Conservation (phyloP, 2,113 vertebrate species). For the Eptesicus fuscus region DNA sequence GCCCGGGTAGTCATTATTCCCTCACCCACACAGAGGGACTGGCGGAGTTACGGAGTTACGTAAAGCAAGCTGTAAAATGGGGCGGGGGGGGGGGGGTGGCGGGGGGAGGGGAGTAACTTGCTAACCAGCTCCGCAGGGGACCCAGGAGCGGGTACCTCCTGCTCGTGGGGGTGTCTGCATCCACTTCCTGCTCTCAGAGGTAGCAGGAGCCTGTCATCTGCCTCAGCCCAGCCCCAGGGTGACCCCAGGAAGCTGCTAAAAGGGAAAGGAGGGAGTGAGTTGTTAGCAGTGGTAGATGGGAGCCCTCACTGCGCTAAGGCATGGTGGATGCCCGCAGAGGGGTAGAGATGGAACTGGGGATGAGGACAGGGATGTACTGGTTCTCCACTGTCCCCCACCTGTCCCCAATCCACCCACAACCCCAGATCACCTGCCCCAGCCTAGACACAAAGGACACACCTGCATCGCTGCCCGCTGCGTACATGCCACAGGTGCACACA, state of each 20-base stretch:
- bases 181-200: background rate
- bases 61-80: constrained; percentile 15
- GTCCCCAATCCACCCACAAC: background rate
- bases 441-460: fast-evolving
- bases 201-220: background rate
- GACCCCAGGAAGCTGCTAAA: background rate
- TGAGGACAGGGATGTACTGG: background rate
- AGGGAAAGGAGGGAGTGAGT: background rate
- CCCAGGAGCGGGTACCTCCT: background rate
- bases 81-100: background rate
- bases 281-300: background rate
- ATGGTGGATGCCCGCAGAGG: background rate
- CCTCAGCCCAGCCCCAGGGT: background rate
- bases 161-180: background rate
- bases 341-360: background rate
- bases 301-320: background rate
- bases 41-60: background rate
- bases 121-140: background rate
- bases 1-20: background rate
- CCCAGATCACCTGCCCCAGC: background rate
- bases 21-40: constrained; percentile 49
- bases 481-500: fast-evolving
- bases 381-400: background rate
- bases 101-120: background rate
- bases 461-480: fast-evolving